These are phyloP conservation scores for Eumerus sabulonum DNA, from an alignment of 2,888 invertebrate species.

Conservation along the genomic window DNA sequence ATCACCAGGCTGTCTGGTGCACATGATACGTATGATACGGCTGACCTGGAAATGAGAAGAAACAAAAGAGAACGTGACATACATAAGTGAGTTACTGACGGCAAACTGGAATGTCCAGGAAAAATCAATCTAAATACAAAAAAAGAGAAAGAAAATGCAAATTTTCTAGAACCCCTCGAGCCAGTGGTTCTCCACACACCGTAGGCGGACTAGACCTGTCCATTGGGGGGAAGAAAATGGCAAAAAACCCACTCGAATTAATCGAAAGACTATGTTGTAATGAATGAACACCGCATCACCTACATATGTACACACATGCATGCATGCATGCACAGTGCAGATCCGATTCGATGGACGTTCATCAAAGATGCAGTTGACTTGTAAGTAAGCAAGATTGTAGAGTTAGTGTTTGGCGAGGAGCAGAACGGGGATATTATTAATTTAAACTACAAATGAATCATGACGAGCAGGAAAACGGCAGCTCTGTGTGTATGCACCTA, in stretches of 20 bases:
- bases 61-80: constrained; percentile 12
- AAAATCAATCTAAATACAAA: constrained; percentile 60
- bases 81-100: constrained; percentile 27
- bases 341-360: constrained; percentile 46
- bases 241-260: constrained; percentile 52
- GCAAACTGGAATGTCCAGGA: constrained; percentile 19
- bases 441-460: constrained; percentile 67
- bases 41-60: constrained; percentile 53
- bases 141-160: constrained; percentile 40
- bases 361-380: constrained; percentile 58
- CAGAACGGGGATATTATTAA: constrained; percentile 54
- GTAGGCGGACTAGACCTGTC: constrained; percentile 51
- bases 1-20: constrained; percentile 39
- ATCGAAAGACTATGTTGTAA: constrained; percentile 56
- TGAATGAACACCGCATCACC: constrained; percentile 44
- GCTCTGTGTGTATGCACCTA: constrained; percentile 6
- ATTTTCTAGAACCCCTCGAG: constrained; percentile 55
- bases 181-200: constrained; percentile 13
- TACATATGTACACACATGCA: constrained; percentile 14
- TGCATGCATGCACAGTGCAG: no score
- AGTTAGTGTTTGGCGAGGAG: constrained; percentile 24
- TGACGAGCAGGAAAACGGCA: constrained; percentile 44
- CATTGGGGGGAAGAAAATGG: constrained; percentile 15
- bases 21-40: constrained; percentile 37
- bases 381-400: not conserved